These are phyloP conservation scores for Agrotis exclamationis DNA, from an alignment of 2,888 invertebrate genomes.

Conservation along the genomic window DNA sequence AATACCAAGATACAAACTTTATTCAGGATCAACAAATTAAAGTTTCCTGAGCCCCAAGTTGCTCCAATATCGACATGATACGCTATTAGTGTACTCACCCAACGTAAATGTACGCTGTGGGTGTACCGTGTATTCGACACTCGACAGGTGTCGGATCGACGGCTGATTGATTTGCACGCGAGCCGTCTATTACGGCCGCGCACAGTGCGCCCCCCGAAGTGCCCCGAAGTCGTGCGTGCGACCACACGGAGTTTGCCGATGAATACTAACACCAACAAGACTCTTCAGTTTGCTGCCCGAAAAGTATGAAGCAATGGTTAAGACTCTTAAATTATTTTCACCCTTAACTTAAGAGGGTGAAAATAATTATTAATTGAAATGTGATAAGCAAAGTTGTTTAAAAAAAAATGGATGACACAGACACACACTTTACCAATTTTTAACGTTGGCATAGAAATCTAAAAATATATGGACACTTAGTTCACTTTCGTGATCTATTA, in stretches of 20 bases:
- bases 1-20: background rate
- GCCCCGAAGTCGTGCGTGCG: conserved; percentile 8
- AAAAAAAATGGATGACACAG: no score
- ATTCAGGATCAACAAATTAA: background rate
- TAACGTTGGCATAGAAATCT: no score
- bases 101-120: background rate
- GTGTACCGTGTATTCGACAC: conserved; percentile 1
- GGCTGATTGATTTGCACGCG: conserved; percentile 62
- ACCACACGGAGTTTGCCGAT: background rate
- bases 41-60: conserved; percentile 9
- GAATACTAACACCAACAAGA: conserved; percentile 27
- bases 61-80: background rate
- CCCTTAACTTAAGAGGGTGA: no score
- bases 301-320: background rate
- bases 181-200: conserved; percentile 34
- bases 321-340: no score
- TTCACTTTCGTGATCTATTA: conserved; percentile 9
- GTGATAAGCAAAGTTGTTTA: background rate
- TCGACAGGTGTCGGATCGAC: conserved; percentile 45
- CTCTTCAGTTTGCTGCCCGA: background rate
- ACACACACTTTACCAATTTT: no score
- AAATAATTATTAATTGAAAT: background rate
- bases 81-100: background rate
- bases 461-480: no score
- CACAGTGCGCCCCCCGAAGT: conserved; percentile 3